Percentiles rank a stretch among this genome's conserved stretches.
Evolutionary conservation across 1,140 invertebrate species (phyloP).

Genomic region (Drosophila lini): DNA sequence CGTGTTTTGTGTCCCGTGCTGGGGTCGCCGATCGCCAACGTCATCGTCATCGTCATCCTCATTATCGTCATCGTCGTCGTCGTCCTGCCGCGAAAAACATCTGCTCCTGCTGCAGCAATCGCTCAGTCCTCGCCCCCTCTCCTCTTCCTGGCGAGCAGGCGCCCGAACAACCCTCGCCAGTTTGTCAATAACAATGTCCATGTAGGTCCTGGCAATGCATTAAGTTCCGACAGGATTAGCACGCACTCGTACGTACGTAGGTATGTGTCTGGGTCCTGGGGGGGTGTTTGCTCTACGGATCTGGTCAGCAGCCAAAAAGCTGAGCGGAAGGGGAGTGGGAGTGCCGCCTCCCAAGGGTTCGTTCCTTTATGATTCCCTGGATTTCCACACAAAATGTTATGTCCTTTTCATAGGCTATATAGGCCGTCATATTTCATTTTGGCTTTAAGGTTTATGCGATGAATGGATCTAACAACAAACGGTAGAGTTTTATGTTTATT

Average conservation of each 20-base stretch:
- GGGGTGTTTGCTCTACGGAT: constrained; percentile 34
- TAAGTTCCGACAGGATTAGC: constrained; percentile 72
- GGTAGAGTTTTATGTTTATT: background rate
- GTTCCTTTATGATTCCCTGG: constrained; percentile 1
- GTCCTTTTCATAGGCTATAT: constrained; percentile 17
- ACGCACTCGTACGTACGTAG: constrained; percentile 5
- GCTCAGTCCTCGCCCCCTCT: constrained; percentile 31
- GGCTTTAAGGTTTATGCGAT: background rate
- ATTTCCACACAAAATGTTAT: background rate
- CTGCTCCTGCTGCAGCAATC: constrained; percentile 83
- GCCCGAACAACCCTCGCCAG: constrained; percentile 71
- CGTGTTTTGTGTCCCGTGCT: constrained; percentile 53
- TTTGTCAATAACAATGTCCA: constrained; percentile 69
- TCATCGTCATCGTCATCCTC: constrained; percentile 32
- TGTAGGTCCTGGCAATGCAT: constrained; percentile 37
- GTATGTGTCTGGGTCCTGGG: background rate
- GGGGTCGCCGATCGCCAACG: constrained; percentile 47
- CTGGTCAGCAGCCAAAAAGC: constrained; percentile 37
- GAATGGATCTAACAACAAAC: constrained; percentile 1
- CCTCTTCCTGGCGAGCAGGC: constrained; percentile 26
- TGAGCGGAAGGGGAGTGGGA: constrained; percentile 11
- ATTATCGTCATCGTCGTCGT: constrained; percentile 28
- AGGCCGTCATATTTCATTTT: constrained; percentile 10
- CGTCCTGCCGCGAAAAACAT: constrained; percentile 77
- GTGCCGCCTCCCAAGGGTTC: background rate